These are phyloP conservation scores for Chorisops tibialis DNA, from an alignment of 2,888 invertebrate species.

Conservation along the genomic window DNA sequence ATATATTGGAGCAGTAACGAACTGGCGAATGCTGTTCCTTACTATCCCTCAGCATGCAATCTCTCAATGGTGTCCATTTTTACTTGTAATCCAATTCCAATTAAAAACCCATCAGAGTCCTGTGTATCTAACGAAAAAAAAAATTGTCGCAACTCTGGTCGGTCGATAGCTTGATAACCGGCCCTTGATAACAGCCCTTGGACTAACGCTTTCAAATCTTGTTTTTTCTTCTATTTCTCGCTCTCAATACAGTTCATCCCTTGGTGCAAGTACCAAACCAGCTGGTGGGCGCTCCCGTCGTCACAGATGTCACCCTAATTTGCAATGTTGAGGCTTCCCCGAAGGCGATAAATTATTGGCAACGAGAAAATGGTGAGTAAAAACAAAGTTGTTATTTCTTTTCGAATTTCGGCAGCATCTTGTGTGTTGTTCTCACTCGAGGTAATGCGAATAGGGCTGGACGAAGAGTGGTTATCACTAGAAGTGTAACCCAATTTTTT, in stretches of 20 bases:
- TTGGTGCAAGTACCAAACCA: constrained; percentile 91
- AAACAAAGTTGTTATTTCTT: background rate
- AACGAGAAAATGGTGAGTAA: constrained; percentile 77
- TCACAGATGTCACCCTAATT: constrained; percentile 81
- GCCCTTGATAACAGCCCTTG: constrained; percentile 34
- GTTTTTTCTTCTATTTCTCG: constrained; percentile 10
- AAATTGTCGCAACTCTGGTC: constrained; percentile 12
- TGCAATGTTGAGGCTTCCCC: constrained; percentile 88
- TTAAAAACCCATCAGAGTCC: constrained; percentile 47
- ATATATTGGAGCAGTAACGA: too few species aligned
- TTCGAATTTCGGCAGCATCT: background rate
- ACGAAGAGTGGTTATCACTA: too few species aligned
- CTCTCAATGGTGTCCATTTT: background rate
- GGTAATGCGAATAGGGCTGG: too few species aligned
- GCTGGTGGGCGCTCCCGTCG: constrained; percentile 82
- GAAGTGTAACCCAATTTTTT: background rate
- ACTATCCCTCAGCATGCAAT: too few species aligned
- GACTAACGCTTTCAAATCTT: constrained; percentile 25
- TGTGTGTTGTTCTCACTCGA: background rate
- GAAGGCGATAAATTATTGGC: constrained; percentile 93
- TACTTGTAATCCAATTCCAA: constrained; percentile 45
- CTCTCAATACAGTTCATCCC: constrained; percentile 70
- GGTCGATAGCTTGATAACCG: constrained; percentile 31
- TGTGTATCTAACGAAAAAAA: constrained; percentile 9
- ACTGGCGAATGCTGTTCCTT: too few species aligned